Evolutionary conservation across 2,797 vertebrate species (phyloP), one percentile per base, ranked within the genome.

Genomic region (Pangasius sanitwongsei): DNA sequence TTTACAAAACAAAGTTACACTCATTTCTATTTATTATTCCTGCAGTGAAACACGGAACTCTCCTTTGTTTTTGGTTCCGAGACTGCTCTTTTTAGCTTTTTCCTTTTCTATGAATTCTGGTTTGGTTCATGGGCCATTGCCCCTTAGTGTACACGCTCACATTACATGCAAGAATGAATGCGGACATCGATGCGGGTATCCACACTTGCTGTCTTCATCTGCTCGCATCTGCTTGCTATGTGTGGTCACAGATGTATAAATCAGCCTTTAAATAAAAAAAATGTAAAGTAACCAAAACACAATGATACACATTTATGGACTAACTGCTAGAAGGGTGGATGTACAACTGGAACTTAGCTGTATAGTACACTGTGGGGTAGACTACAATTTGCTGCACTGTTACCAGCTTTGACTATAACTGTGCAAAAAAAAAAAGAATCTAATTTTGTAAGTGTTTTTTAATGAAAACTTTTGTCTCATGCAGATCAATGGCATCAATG

Each of bases 401-500:
- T 20, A 37, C 31, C 9, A 44, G 11, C 25, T n/a, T 83, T 44
- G 55, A n/a, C 23, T 28, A 83, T 44, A 44, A 55, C 6, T 11
- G 50, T 80, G 48, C 50, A 78, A 31, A 23, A 31, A 83, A 82
- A 63, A 82, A 44, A 44, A 44, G 8, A 48, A n/a, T 44, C 12
- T 0, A 23, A 13, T 23, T 41, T 48, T 44, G 41, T 6, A 44
- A 44, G 41, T 44, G 41, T 53, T 15, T 78, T 65, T 83, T 91
- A 87, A 55, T 70, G 20, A 57, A 89, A 72, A 88, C 53, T 91
- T 50, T 86, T 91, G 80, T 85, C 31, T 92, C 90, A 89, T 95
- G 90, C 93, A 99, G 98, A 97, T 99, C 93, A 99, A 99, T 91
- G 98, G 98, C 91, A 98, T 98, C 91, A 97, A 97, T 81, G 97